phyloP scores from a whole-genome alignment of 2,797 vertebrate species.

The Melanotaenia pygmaea region DNA sequence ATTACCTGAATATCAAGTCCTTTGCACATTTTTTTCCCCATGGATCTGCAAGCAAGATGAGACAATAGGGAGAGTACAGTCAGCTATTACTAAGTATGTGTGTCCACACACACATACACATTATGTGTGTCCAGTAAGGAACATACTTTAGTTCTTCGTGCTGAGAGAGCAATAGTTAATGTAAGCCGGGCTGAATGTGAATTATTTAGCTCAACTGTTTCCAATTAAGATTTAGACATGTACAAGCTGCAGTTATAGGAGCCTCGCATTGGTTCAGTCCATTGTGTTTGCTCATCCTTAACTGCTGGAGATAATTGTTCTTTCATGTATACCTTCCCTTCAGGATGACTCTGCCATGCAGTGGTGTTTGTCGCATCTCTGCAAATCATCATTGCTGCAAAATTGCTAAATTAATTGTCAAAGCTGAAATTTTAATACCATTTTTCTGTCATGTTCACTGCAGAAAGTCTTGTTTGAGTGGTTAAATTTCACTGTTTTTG shows the following conservation, averaged over 20 bases:
- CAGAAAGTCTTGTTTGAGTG: conserved; percentile 25
- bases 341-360: conserved; percentile 46
- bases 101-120: too few species aligned
- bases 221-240: conserved; percentile 77
- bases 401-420: conserved; percentile 57
- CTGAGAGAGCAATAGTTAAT: conserved; percentile 75
- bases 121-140: conserved; percentile 20
- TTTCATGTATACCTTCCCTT: conserved; percentile 70
- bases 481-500: conserved; percentile 37
- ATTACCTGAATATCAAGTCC: conserved; percentile 45
- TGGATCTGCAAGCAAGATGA: conserved; percentile 41
- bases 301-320: conserved; percentile 79
- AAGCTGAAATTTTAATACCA: conserved; percentile 24
- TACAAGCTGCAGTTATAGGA: conserved; percentile 74
- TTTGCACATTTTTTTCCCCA: conserved; percentile 49
- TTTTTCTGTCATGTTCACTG: conserved; percentile 44
- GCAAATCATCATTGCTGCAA: conserved; percentile 36
- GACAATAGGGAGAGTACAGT: conserved; percentile 27
- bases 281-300: conserved; percentile 76
- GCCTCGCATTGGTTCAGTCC: conserved; percentile 63
- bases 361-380: conserved; percentile 42
- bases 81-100: conserved; percentile 32
- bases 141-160: conserved; percentile 59
- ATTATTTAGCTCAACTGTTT: conserved; percentile 79
- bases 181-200: conserved; percentile 70